Conservation (phyloP, 2,113 vertebrate genomes). For the Daubentonia madagascariensis region DNA sequence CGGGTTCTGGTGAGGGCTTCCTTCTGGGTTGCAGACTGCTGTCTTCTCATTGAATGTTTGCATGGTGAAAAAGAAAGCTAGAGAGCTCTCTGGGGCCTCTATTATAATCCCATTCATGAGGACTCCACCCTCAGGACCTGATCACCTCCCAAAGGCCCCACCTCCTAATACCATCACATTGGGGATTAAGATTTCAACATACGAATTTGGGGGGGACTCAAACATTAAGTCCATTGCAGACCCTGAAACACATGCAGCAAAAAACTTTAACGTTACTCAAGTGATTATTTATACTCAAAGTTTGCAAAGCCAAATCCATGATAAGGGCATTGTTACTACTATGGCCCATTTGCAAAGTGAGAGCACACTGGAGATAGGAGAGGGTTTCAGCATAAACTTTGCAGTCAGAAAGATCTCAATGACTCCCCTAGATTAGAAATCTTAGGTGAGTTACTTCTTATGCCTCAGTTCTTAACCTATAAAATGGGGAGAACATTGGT, state of each 20-base stretch:
- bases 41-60: neutral
- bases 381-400: neutral
- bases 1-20: neutral
- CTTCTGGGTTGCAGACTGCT: neutral
- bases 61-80: neutral
- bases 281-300: neutral
- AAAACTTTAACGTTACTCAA: neutral
- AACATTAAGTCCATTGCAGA: neutral
- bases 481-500: neutral
- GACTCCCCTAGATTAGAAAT: neutral
- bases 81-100: neutral
- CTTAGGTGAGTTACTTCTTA: neutral
- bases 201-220: neutral
- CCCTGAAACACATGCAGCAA: neutral
- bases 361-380: neutral
- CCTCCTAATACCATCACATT: neutral
- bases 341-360: neutral
- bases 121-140: neutral
- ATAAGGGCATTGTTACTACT: neutral
- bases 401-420: neutral
- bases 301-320: neutral
- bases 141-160: neutral
- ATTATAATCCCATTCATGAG: neutral
- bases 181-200: neutral
- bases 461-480: neutral